A percentile compares a stretch with the other conserved stretches of the same genome.
phyloP scores from a whole-genome alignment of 1,140 invertebrate species.

The Calephelis nemesis region DNA sequence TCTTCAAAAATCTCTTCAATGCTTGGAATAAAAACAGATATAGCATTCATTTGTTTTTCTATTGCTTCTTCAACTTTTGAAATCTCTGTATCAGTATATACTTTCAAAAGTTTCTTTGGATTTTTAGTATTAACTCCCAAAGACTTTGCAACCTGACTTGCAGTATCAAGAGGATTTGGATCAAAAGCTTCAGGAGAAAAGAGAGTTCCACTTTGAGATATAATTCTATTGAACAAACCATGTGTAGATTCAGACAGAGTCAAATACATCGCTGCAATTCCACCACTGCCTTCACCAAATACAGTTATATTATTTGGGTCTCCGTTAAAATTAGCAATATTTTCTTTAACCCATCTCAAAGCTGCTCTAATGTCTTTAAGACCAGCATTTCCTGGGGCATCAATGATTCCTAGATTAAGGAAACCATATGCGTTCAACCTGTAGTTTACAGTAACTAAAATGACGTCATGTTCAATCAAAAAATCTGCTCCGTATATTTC shows the following conservation, averaged over 20 bases:
- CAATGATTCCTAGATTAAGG: constrained; percentile 80
- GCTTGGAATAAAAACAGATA: constrained; percentile 71
- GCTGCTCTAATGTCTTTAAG: constrained; percentile 81
- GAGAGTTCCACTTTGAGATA: constrained; percentile 56
- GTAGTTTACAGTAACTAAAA: constrained; percentile 80
- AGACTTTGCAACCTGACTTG: constrained; percentile 60
- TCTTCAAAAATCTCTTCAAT: constrained; percentile 68
- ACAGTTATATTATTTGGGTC: constrained; percentile 83
- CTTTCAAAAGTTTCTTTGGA: constrained; percentile 47
- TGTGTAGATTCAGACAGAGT: constrained; percentile 80
- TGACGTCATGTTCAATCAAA: constrained; percentile 75
- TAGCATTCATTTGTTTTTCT: constrained; percentile 62
- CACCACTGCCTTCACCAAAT: constrained; percentile 82
- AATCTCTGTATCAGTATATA: constrained; percentile 49
- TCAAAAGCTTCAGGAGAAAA: constrained; percentile 63
- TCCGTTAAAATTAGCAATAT: constrained; percentile 83
- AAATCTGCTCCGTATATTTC: constrained; percentile 78
- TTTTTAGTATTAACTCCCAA: constrained; percentile 52
- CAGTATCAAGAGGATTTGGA: constrained; percentile 49
- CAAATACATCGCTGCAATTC: constrained; percentile 78
- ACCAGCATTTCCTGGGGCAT: constrained; percentile 70
- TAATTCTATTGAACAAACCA: constrained; percentile 80
- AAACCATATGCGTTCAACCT: constrained; percentile 83
- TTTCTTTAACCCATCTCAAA: constrained; percentile 83
- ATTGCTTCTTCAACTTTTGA: constrained; percentile 60